A percentile compares a stretch with the other conserved stretches of the same genome.
These are phyloP conservation scores for Drosophila merina DNA, from an alignment of 2,888 invertebrate genomes.

Conservation along the genomic window DNA sequence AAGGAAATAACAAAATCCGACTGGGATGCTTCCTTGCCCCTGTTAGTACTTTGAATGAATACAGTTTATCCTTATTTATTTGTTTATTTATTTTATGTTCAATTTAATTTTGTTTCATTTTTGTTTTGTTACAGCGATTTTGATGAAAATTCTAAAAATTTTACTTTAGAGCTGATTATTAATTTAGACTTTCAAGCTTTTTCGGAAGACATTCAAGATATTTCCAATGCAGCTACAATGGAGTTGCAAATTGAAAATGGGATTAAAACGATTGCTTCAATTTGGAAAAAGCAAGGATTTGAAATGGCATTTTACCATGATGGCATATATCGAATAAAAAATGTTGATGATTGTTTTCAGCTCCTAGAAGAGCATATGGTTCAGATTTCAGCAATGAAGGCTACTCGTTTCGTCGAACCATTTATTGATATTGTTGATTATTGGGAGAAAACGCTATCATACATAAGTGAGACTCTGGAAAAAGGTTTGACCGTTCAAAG, in stretches of 20 bases:
- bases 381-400: constrained; percentile 93
- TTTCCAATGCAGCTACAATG: constrained; percentile 94
- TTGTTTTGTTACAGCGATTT: constrained; percentile 86
- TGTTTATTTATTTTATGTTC: too few species aligned
- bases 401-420: constrained; percentile 93
- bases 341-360: constrained; percentile 91
- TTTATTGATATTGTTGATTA: constrained; percentile 92
- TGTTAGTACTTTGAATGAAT: too few species aligned
- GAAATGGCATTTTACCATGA: constrained; percentile 90
- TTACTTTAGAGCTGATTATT: constrained; percentile 92
- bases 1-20: fast-evolving
- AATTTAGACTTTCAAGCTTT: constrained; percentile 92
- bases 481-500: constrained; percentile 91
- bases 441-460: constrained; percentile 93
- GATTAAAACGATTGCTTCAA: constrained; percentile 87
- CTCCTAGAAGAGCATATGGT: constrained; percentile 93
- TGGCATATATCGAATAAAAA: constrained; percentile 88
- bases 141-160: constrained; percentile 90
- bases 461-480: constrained; percentile 92
- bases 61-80: too few species aligned
- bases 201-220: constrained; percentile 92
- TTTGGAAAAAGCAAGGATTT: constrained; percentile 89
- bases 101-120: not conserved
- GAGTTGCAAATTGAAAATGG: constrained; percentile 93
- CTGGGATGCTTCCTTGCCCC: fast-evolving